phyloP scores from a whole-genome alignment of 1,140 invertebrate genomes.

The Gonatopus flavifemur region DNA sequence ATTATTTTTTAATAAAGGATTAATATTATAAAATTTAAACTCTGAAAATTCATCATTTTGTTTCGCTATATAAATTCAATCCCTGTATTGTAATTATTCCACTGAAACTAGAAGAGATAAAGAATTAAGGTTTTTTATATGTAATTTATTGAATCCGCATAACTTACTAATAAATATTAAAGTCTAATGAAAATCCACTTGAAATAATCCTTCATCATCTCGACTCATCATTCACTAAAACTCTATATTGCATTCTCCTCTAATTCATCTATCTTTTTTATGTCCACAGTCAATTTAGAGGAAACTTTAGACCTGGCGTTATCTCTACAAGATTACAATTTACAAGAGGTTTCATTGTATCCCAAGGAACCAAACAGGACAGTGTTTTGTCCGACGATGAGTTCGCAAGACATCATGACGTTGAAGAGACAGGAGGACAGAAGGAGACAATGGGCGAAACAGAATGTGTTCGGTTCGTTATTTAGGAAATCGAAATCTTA shows the following conservation, averaged over 20 bases:
- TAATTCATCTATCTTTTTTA: not conserved
- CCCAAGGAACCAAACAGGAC: slow-evolving; percentile 57
- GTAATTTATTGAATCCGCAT: too few relatives aligned
- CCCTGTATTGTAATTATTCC: too few relatives aligned
- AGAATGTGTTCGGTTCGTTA: slow-evolving; percentile 61
- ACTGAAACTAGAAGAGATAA: too few relatives aligned
- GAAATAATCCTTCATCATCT: too few relatives aligned
- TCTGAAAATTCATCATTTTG: too few relatives aligned
- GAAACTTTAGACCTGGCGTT: slow-evolving; percentile 62
- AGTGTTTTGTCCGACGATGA: slow-evolving; percentile 60
- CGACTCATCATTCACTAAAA: not conserved
- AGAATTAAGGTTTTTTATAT: too few relatives aligned
- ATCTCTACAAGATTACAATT: slow-evolving; percentile 66
- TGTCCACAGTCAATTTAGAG: slow-evolving; percentile 65
- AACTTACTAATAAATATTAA: too few relatives aligned
- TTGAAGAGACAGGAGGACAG: slow-evolving; percentile 63
- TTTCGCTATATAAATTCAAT: too few relatives aligned
- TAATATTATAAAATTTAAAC: too few relatives aligned
- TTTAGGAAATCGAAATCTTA: slow-evolving; percentile 58
- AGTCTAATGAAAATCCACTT: too few relatives aligned
- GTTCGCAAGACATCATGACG: slow-evolving; percentile 67
- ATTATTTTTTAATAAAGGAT: too few relatives aligned
- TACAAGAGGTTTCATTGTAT: slow-evolving; percentile 68
- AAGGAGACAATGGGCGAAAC: slow-evolving; percentile 56
- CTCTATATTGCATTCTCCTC: too few relatives aligned